phyloP scores from a whole-genome alignment of 2,797 vertebrate species.

The Rhynchotus rufescens region DNA sequence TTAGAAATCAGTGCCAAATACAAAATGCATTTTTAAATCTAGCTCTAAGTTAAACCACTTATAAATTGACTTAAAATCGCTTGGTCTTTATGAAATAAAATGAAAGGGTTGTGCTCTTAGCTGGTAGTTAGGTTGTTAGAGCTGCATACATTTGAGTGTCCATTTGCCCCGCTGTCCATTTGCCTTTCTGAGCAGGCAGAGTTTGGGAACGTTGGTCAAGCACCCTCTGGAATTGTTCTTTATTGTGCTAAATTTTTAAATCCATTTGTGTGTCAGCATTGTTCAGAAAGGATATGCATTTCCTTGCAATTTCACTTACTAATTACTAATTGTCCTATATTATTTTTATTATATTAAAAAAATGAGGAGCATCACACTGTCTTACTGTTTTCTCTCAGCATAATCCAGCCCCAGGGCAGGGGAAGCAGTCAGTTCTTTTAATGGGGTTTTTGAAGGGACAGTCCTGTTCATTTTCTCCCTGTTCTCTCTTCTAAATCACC shows the following conservation, averaged over 20 bases:
- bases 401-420: background rate
- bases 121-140: background rate
- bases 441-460: background rate
- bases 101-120: background rate
- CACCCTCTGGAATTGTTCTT: background rate
- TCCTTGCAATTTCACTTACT: background rate
- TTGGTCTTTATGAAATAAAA: background rate
- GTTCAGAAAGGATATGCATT: background rate
- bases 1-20: background rate
- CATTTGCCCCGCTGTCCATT: too few species aligned
- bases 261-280: accelerated
- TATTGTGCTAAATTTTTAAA: background rate
- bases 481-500: background rate
- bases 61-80: background rate
- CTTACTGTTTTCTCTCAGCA: background rate
- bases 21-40: background rate
- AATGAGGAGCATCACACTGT: background rate
- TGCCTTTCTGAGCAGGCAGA: background rate
- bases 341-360: background rate
- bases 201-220: background rate
- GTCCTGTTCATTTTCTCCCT: background rate
- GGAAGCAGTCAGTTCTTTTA: background rate
- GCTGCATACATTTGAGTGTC: background rate
- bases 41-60: background rate
- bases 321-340: accelerated